A percentile compares a stretch with the other conserved stretches of the same genome.
Evolutionary conservation across 2,888 invertebrate genomes (phyloP).

Genomic region (Cremastinae sp.): DNA sequence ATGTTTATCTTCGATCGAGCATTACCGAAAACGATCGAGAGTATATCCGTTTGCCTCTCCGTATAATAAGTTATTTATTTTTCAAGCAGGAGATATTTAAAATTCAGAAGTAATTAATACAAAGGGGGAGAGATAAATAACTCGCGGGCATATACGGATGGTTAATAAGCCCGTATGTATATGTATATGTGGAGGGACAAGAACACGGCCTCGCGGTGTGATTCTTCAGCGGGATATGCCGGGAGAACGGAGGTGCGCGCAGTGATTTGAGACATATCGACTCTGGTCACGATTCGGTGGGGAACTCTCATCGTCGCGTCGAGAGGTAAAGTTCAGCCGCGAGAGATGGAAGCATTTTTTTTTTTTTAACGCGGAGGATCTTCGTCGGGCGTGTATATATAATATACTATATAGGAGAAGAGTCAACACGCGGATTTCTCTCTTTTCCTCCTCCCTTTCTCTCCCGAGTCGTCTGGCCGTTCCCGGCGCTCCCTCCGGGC

Average conservation of each 20-base stretch:
- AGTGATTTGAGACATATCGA: constrained; percentile 55
- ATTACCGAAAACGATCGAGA: no score
- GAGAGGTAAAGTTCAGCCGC: constrained; percentile 30
- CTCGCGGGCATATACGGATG: neutral
- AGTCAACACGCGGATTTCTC: constrained; percentile 27
- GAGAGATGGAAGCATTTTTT: constrained; percentile 13
- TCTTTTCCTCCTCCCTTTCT: constrained; percentile 10
- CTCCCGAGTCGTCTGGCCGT: constrained; percentile 16
- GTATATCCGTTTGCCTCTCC: no score
- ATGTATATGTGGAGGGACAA: neutral
- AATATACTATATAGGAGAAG: constrained; percentile 14
- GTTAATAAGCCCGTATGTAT: no score
- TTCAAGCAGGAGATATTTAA: no score
- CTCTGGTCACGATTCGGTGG: constrained; percentile 61
- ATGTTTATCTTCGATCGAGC: no score
- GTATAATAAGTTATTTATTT: no score
- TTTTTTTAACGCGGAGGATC: constrained; percentile 6
- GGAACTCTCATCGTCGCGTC: constrained; percentile 47
- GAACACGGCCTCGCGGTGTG: neutral
- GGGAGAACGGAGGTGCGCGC: constrained; percentile 1
- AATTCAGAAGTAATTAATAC: neutral
- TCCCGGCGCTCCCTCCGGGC: no score
- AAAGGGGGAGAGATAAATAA: neutral
- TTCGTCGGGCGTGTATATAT: constrained; percentile 3
- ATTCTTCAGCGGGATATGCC: constrained; percentile 26